phyloP scores from a whole-genome alignment of 2,888 invertebrate genomes.

The Erebia epiphron region DNA sequence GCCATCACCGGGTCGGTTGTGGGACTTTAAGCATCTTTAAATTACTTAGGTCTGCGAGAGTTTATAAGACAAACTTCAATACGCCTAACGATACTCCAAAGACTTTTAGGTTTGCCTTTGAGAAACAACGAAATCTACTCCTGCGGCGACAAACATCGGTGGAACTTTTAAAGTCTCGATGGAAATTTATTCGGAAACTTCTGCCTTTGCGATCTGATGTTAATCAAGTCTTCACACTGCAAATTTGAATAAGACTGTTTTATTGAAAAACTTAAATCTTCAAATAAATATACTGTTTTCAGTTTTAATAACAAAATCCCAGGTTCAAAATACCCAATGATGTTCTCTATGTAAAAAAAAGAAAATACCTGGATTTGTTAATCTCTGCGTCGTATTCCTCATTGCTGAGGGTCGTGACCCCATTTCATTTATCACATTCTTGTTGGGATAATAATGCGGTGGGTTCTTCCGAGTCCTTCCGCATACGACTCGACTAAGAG shows the following conservation, averaged over 20 bases:
- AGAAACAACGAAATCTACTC: constrained; percentile 2
- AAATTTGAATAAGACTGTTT: not conserved
- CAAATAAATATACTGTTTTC: not conserved
- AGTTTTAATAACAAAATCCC: not conserved
- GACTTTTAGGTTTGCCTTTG: constrained; percentile 5
- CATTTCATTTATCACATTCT: no score
- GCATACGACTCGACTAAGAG: no score
- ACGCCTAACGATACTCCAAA: not conserved
- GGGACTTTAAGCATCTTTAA: no score
- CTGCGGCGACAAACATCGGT: constrained; percentile 7
- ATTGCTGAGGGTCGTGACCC: no score
- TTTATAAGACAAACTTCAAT: constrained; percentile 1
- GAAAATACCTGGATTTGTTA: no score
- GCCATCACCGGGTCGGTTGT: no score
- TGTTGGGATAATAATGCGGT: no score
- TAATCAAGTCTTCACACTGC: not conserved
- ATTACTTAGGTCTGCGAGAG: not conserved
- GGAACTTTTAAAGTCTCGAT: constrained; percentile 1
- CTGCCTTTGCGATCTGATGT: not conserved
- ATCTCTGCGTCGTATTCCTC: no score
- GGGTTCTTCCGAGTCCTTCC: no score
- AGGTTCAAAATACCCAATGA: no score
- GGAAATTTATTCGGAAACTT: constrained; percentile 18
- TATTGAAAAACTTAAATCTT: not conserved
- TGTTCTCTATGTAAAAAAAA: no score